Conservation (phyloP, 2,888 invertebrate genomes). For the Cataglyphis rosenhaueri region DNA sequence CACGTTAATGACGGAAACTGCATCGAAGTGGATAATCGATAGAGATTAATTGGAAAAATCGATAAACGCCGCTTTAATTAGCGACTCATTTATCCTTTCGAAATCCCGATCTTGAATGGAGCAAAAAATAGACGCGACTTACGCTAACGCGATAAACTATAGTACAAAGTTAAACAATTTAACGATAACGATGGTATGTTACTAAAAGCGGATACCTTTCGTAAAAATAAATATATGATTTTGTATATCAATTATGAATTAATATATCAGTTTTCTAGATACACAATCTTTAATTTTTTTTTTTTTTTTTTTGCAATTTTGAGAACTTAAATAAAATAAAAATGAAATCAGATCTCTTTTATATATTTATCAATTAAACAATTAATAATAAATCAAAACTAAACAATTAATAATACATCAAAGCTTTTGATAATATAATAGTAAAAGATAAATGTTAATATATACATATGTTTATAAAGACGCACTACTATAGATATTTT, state of each 20-base stretch:
- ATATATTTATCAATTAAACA: neutral
- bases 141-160: neutral
- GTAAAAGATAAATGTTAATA: neutral
- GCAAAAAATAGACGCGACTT: neutral
- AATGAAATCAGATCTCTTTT: neutral
- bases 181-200: neutral
- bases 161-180: neutral
- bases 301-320: too few relatives aligned
- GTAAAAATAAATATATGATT: neutral
- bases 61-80: constrained; percentile 1
- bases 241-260: too few relatives aligned
- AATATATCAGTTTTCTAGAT: neutral
- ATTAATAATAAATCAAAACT: neutral
- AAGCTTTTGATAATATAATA: neutral
- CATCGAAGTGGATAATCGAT: neutral
- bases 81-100: neutral
- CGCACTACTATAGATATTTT: neutral
- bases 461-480: neutral
- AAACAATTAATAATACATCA: neutral
- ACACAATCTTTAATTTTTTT: neutral
- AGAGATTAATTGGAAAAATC: neutral
- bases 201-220: neutral
- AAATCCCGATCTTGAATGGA: neutral
- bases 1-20: neutral
- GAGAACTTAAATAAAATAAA: neutral